These are phyloP conservation scores for Acrobasis consociella DNA, from an alignment of 2,888 invertebrate genomes.

Conservation along the genomic window DNA sequence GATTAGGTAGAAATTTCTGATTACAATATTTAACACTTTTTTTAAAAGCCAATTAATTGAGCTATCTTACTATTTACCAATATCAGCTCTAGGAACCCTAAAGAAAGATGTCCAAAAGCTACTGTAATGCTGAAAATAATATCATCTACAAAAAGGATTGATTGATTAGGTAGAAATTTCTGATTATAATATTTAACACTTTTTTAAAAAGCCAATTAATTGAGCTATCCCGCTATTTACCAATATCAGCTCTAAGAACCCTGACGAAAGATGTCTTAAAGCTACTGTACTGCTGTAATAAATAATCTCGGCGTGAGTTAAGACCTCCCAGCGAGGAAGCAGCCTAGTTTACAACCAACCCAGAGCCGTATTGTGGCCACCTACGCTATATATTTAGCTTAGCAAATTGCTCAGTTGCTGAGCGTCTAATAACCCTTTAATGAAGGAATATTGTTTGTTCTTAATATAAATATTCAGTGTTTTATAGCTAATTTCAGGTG, in stretches of 20 bases:
- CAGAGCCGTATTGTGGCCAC: conserved; percentile 72
- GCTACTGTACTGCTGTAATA: conserved; percentile 71
- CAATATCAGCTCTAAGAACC: not conserved
- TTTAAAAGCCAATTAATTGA: too few species aligned
- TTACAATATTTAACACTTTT: too few species aligned
- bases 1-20: too few species aligned
- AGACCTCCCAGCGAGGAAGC: conserved; percentile 79
- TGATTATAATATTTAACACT: too few species aligned
- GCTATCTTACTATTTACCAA: too few species aligned
- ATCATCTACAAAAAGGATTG: too few species aligned
- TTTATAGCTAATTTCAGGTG: conserved; percentile 6
- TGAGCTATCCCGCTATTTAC: not conserved
- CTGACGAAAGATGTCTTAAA: conserved; percentile 36
- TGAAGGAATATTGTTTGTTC: conserved; percentile 57
- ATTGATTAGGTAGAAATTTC: too few species aligned
- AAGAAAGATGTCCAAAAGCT: too few species aligned
- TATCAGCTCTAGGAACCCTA: too few species aligned
- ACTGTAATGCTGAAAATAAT: too few species aligned
- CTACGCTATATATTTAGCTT: conserved; percentile 78
- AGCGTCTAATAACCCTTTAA: conserved; percentile 79
- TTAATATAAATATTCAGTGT: not conserved
- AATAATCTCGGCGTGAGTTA: conserved; percentile 79
- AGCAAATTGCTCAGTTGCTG: conserved; percentile 78
- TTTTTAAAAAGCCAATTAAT: too few species aligned
- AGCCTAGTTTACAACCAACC: conserved; percentile 72